A percentile compares a stretch with the other conserved stretches of the same genome.
phyloP scores from a whole-genome alignment of 2,113 vertebrate genomes.

The Sinocyclocheilus rhinocerous region DNA sequence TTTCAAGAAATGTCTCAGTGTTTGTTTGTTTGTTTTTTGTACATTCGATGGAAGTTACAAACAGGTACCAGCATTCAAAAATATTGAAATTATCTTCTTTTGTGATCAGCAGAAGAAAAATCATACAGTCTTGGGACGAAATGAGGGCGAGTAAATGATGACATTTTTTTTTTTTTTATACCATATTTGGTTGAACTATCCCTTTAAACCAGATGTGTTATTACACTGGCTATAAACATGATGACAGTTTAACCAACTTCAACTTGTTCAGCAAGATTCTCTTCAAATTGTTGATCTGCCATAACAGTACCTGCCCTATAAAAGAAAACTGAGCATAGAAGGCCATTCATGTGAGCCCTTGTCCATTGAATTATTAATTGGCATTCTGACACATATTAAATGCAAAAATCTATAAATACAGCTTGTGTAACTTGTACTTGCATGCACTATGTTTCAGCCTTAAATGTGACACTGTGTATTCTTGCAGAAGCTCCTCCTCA shows the following conservation, averaged over 20 bases:
- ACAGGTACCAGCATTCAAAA: too few species aligned
- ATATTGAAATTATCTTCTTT: neutral
- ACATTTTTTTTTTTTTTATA: neutral
- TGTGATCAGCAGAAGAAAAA: neutral
- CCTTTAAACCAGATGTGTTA: neutral
- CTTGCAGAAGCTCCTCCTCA: constrained; percentile 65
- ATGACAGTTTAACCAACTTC: neutral
- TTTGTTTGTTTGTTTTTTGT: too few species aligned
- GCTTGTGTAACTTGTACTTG: neutral
- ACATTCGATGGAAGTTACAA: too few species aligned
- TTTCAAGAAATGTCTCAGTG: neutral
- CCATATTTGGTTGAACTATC: neutral
- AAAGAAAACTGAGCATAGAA: neutral
- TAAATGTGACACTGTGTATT: neutral
- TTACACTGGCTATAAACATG: too few species aligned
- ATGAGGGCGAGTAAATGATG: neutral
- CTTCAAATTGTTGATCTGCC: neutral
- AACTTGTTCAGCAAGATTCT: neutral
- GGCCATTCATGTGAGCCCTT: neutral
- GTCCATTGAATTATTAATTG: neutral
- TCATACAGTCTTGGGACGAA: neutral
- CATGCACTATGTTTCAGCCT: neutral
- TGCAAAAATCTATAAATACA: neutral
- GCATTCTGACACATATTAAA: neutral
- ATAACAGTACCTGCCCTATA: neutral